Evolutionary conservation across 2,888 invertebrate species (phyloP).

Genomic region (Tipula unca): DNA sequence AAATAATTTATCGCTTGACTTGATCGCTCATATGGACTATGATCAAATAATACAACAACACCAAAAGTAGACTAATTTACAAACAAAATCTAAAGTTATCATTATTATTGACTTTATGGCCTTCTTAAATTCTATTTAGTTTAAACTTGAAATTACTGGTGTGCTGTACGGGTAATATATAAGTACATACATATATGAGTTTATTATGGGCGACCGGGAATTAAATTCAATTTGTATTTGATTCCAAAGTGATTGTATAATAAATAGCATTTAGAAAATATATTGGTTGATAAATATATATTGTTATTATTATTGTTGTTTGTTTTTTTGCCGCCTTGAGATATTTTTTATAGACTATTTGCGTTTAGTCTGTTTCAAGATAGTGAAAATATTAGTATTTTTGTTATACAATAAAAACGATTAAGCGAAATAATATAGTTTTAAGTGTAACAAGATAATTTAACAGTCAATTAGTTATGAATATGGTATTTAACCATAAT

Average conservation of each 20-base stretch:
- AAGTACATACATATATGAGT: too few species aligned
- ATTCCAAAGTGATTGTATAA: not conserved
- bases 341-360: not conserved
- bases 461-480: not conserved
- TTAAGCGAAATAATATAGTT: not conserved
- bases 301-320: not conserved
- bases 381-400: not conserved
- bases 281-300: not conserved
- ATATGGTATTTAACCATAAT: too few species aligned
- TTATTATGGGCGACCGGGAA: not conserved
- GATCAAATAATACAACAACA: not conserved
- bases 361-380: not conserved
- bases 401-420: not conserved
- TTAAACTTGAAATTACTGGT: not conserved
- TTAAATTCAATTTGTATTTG: not conserved
- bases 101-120: not conserved
- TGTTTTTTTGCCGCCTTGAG: not conserved
- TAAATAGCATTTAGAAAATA: too few species aligned
- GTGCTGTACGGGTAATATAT: not conserved
- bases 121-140: not conserved
- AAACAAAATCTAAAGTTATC: not conserved
- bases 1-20: not conserved
- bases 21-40: not conserved
- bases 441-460: not conserved
- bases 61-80: not conserved